These are phyloP conservation scores for Salmo trutta DNA, from an alignment of 2,797 vertebrate genomes.

Conservation along the genomic window DNA sequence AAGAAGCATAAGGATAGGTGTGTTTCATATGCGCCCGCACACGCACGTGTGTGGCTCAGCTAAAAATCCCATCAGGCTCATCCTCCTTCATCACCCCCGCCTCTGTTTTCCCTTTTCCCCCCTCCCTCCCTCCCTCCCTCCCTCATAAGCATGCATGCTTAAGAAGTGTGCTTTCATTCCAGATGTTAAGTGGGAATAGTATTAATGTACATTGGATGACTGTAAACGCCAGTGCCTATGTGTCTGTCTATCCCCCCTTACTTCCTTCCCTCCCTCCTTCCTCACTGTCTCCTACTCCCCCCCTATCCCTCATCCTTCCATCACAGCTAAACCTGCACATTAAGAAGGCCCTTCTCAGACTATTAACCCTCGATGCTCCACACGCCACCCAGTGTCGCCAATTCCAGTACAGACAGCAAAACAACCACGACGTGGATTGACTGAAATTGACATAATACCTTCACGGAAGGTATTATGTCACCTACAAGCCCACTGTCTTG, in stretches of 20 bases:
- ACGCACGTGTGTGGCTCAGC: background rate
- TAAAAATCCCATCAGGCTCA: conserved; percentile 22
- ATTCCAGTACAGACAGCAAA: background rate
- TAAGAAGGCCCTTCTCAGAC: conserved; percentile 31
- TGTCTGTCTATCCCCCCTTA: background rate
- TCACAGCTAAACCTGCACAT: background rate
- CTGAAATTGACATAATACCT: background rate
- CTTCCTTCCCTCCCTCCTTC: background rate
- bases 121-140: background rate
- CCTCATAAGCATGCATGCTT: conserved; percentile 67
- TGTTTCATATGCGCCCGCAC: background rate
- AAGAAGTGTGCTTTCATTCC: conserved; percentile 71
- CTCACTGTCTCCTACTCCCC: conserved; percentile 27
- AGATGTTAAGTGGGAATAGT: conserved; percentile 69
- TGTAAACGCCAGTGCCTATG: conserved; percentile 35
- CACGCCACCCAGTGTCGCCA: background rate
- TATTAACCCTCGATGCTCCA: conserved; percentile 19
- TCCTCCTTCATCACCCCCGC: background rate
- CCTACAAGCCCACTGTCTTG: background rate
- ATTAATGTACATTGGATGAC: conserved; percentile 78
- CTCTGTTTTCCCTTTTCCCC: background rate
- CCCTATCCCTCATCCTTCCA: conserved; percentile 26
- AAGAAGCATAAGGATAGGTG: background rate
- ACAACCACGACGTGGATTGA: background rate
- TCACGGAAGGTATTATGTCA: background rate